Conservation (phyloP, 2,888 invertebrate genomes). For the Eudemis profundana region DNA sequence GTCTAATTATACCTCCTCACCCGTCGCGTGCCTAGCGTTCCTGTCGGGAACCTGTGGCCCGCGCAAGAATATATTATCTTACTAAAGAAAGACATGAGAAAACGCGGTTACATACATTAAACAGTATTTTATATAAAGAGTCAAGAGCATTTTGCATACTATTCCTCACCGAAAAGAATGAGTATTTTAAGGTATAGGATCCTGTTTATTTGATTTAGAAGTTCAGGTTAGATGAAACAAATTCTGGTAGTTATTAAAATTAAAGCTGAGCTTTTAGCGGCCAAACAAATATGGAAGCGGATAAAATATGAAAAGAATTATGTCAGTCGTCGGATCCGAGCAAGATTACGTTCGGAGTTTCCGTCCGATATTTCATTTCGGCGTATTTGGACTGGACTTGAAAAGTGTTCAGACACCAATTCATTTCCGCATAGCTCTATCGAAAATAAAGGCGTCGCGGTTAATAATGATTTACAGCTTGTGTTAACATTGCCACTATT, state of each 20-base stretch:
- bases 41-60: slow-evolving; percentile 54
- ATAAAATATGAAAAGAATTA: slow-evolving; percentile 69
- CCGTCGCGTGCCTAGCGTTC: slow-evolving; percentile 71
- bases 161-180: too few species aligned
- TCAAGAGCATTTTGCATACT: slow-evolving; percentile 6
- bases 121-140: not conserved
- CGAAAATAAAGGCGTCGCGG: slow-evolving; percentile 39
- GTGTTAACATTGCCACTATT: slow-evolving; percentile 52
- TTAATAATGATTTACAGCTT: slow-evolving; percentile 58
- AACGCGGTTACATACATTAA: too few species aligned
- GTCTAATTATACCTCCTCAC: slow-evolving; percentile 75
- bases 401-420: slow-evolving; percentile 46
- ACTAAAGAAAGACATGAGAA: slow-evolving; percentile 41
- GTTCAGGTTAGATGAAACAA: slow-evolving; percentile 15
- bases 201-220: not conserved
- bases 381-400: slow-evolving; percentile 51
- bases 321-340: slow-evolving; percentile 58
- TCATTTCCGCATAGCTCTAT: slow-evolving; percentile 63
- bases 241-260: slow-evolving; percentile 8
- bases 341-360: slow-evolving; percentile 52
- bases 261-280: slow-evolving; percentile 50
- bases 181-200: not conserved
- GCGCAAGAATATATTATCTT: slow-evolving; percentile 49
- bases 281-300: slow-evolving; percentile 58
- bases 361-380: slow-evolving; percentile 68